These are phyloP conservation scores for Pseudanteris insignis DNA, from an alignment of 2,888 invertebrate species.

Conservation along the genomic window DNA sequence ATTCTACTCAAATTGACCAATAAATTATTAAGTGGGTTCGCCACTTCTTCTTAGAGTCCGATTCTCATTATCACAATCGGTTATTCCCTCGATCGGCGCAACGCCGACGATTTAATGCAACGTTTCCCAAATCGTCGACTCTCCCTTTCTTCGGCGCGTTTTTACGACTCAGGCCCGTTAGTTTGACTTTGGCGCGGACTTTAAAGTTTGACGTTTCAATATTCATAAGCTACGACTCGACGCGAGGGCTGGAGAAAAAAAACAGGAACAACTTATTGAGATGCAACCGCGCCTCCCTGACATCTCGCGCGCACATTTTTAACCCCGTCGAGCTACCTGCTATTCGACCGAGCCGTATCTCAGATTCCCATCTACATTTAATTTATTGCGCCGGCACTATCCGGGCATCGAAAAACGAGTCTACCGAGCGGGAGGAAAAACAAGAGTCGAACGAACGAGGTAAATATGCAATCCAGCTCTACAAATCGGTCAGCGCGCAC, in stretches of 20 bases:
- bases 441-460: constrained; percentile 14
- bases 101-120: too few species aligned
- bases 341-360: constrained; percentile 12
- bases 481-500: constrained; percentile 32
- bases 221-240: constrained; percentile 12
- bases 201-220: constrained; percentile 9
- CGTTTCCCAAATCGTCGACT: too few species aligned
- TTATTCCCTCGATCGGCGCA: too few species aligned
- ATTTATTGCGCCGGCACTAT: constrained; percentile 27
- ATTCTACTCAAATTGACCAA: too few species aligned
- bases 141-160: too few species aligned
- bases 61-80: too few species aligned
- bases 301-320: too few species aligned
- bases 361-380: constrained; percentile 4
- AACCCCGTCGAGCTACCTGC: background rate
- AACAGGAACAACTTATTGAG: too few species aligned
- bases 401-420: constrained; percentile 17
- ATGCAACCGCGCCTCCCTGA: constrained; percentile 3
- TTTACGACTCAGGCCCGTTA: too few species aligned
- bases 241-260: constrained; percentile 5
- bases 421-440: constrained; percentile 3
- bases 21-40: too few species aligned
- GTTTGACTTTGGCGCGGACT: constrained; percentile 6
- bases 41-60: too few species aligned
- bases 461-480: constrained; percentile 16